Conservation (phyloP, 1,140 invertebrate species). For the Adelges cooleyi region DNA sequence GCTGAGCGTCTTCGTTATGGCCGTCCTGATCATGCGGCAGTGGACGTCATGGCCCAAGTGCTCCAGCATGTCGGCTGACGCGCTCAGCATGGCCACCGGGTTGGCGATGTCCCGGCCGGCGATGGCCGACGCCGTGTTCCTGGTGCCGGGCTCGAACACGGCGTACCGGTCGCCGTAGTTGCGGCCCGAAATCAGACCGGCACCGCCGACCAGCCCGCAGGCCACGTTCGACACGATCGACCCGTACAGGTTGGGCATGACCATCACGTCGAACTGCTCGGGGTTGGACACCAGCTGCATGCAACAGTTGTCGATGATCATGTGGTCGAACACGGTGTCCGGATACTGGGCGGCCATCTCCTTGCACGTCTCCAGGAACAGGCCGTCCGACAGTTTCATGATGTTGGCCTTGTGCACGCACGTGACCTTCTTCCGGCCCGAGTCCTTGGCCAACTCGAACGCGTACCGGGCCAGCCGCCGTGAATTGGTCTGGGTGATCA, state of each 20-base stretch:
- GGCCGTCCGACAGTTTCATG: constrained; percentile 91
- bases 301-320: constrained; percentile 96
- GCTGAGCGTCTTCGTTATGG: constrained; percentile 71
- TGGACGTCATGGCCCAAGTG: constrained; percentile 76
- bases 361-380: constrained; percentile 82
- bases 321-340: constrained; percentile 82
- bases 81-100: constrained; percentile 90
- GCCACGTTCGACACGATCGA: constrained; percentile 95
- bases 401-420: constrained; percentile 99
- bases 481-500: constrained; percentile 85
- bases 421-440: constrained; percentile 87
- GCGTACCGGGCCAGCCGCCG: constrained; percentile 89
- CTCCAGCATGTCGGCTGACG: constrained; percentile 81
- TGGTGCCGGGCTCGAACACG: constrained; percentile 85
- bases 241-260: constrained; percentile 97
- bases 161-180: constrained; percentile 91
- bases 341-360: constrained; percentile 86
- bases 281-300: constrained; percentile 95
- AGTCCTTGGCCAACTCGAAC: constrained; percentile 83
- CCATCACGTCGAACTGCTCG: constrained; percentile 95
- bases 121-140: constrained; percentile 85
- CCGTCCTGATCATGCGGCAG: constrained; percentile 60
- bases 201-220: constrained; percentile 94
- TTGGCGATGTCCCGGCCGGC: constrained; percentile 95
- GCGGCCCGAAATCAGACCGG: constrained; percentile 88